Evolutionary conservation across 1,140 invertebrate genomes (phyloP).

Genomic region (Thrips palmi): DNA sequence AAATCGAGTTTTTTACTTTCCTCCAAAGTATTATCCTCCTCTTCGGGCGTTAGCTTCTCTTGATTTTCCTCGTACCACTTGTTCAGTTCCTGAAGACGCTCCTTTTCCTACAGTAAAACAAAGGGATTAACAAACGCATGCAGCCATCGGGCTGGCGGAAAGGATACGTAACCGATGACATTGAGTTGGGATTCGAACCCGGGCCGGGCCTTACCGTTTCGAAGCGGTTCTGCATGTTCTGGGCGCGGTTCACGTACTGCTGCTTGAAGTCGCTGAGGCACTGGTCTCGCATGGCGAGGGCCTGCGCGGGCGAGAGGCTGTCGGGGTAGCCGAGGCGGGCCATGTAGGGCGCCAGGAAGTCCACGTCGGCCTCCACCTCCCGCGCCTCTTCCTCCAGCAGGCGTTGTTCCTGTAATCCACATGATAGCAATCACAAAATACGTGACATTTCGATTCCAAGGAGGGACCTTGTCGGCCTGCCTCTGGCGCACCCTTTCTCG

Average conservation of each 20-base stretch:
- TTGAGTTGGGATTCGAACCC: too few relatives aligned
- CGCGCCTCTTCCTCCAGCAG: slow-evolving; percentile 20
- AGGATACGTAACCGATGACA: too few relatives aligned
- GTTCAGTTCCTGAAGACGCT: slow-evolving; percentile 23
- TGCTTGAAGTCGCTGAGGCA: slow-evolving; percentile 36
- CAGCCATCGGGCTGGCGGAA: not conserved
- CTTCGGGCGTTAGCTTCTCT: slow-evolving; percentile 22
- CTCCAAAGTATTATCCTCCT: slow-evolving; percentile 24
- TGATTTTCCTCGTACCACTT: slow-evolving; percentile 26
- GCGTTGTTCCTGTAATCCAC: slow-evolving; percentile 21
- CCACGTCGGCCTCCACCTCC: slow-evolving; percentile 22
- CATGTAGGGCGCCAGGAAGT: slow-evolving; percentile 36
- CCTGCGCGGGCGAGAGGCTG: slow-evolving; percentile 21
- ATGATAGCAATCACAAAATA: not conserved
- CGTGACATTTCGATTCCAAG: not conserved
- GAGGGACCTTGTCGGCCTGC: not conserved
- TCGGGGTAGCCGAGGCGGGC: slow-evolving; percentile 26
- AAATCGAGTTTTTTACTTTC: slow-evolving; percentile 24
- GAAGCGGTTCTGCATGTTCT: slow-evolving; percentile 30
- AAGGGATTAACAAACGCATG: not conserved
- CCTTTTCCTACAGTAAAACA: slow-evolving; percentile 5
- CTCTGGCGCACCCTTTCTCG: slow-evolving; percentile 21
- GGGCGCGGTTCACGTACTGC: slow-evolving; percentile 27
- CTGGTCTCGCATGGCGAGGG: slow-evolving; percentile 22
- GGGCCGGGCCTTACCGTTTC: slow-evolving; percentile 18